A percentile compares a stretch with the other conserved stretches of the same genome.
These are phyloP conservation scores for Dendrolimus kikuchii DNA, from an alignment of 1,140 invertebrate genomes.

Conservation along the genomic window DNA sequence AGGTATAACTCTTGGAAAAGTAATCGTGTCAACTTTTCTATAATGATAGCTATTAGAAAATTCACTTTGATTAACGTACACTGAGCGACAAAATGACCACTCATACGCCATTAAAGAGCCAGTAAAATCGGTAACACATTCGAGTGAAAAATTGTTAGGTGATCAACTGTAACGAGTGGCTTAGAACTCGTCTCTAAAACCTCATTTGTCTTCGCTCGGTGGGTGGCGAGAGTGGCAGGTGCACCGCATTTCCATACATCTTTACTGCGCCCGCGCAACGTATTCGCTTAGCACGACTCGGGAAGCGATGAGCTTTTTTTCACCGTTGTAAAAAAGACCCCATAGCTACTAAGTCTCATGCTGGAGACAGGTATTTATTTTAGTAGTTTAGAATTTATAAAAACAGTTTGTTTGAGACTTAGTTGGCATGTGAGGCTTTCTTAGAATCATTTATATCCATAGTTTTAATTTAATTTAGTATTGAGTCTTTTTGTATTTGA, in stretches of 20 bases:
- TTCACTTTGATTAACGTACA: neutral
- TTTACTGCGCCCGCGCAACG: neutral
- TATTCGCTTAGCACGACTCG: neutral
- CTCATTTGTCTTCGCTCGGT: conserved; percentile 39
- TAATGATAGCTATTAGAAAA: neutral
- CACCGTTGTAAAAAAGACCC: no score
- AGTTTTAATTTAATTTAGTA: no score
- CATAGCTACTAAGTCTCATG: no score
- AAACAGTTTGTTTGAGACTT: no score
- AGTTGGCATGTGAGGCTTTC: no score
- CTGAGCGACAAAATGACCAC: conserved; percentile 3
- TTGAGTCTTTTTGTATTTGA: no score
- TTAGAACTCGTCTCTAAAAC: conserved; percentile 19
- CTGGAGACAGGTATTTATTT: no score
- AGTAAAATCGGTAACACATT: conserved; percentile 30
- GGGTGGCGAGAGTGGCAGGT: conserved; percentile 52
- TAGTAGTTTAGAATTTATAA: no score
- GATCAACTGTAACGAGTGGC: conserved; percentile 24
- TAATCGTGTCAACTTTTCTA: no score
- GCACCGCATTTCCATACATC: conserved; percentile 14
- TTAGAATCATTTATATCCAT: no score
- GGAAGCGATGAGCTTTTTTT: neutral
- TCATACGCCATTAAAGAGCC: conserved; percentile 12
- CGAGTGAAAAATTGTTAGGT: conserved; percentile 26
- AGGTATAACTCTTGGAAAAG: no score